Base-by-base conservation (phyloP, 1,140 invertebrate species). In the Aphidius gifuensis region DNA sequence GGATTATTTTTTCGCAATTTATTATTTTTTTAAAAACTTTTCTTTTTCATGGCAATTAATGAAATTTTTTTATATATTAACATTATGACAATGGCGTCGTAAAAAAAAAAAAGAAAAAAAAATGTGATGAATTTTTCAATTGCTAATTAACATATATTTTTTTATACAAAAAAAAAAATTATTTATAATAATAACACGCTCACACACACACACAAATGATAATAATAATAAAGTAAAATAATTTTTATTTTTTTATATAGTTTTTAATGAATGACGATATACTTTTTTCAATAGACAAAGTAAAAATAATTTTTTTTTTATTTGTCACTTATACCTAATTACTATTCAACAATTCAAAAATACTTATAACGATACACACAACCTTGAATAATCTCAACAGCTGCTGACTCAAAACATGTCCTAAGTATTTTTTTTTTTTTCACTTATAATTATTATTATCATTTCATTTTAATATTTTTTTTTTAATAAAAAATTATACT, bases 371-470 rank as follows among this genome's bases (percentile, higher is more conserved):
- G 69, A 80, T 80, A 80, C 75, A 75, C 78, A 80, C 79, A 81
- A 81, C 79, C 79, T 77, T 76, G 77, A 78, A 79, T 81, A 81
- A 81, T 81, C 79, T 81, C 79, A 81, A 80, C 75, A 80, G 77
- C 77, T 80, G 78, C 71, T 80, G 74, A 74, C 69, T 32, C 69
- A 73, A 73, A 68, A 69, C 70, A 72, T 66, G 65, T 74, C 74
- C 68, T 73, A 77, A 73, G 67, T 76, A 73, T 77, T 69, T 44
- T 54, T 69, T 66, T 60, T 43, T 50, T 69, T 68, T 56, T 69
- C 60, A 71, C 59, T 53, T 69, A 62, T 54, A 72, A 76, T 76
- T 69, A 78, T 76, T 77, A 76, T 64, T 72, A 71, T 71, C 48
- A 71, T 69, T 65, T 44, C 61, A 58, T 50, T 62, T 38, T 66